Evolutionary conservation across 2,113 vertebrate genomes (phyloP), one percentile per base, ranked within the genome.

Genomic region (Tamias sibiricus): DNA sequence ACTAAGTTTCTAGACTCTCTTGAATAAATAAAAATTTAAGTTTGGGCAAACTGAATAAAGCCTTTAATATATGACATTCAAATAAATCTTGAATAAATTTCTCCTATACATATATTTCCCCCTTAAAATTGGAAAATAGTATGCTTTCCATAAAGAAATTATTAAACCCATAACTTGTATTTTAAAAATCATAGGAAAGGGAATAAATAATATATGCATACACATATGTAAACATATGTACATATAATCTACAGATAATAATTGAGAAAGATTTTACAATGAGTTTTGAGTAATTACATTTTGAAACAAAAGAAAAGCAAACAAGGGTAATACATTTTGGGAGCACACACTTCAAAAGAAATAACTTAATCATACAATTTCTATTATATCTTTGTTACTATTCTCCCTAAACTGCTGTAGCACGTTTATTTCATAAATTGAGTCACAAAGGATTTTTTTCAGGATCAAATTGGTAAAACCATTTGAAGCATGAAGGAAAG

Each of bases 401-500:
- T 95, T 95, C 62, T 95, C 72, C 82, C 85, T 62, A 26, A 81
- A 90, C 62, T 95, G 30, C 40, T 95, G n/a, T 87, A 91, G 59
- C 79, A 87, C 76, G 75, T 92, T 8, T 94, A 95, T 90, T 93
- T 87, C 96, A 94, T 97, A 96, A 98, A 96, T 96, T 66, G 35
- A 87, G 44, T 90, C 64, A 97, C 93, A 94, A 90, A 68, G 37
- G 69, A 72, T 66, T 82, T 95, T 96, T 86, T 54, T 88, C 8
- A 42, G 1, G 47, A 35, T 97, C 47, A 93, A 97, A 87, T 97
- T 95, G 83, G 69, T 97, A 97, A 87, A 95, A 93, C 89, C 95
- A 92, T 83, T 97, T 97, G 96, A 75, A 97, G 85, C n/a, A 62
- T 93, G 95, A 95, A 97, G 95, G 79, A 92, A 96, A 97, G 96